These are phyloP conservation scores for Asarcornis scutulata DNA, from an alignment of 2,113 vertebrate species.

Conservation along the genomic window DNA sequence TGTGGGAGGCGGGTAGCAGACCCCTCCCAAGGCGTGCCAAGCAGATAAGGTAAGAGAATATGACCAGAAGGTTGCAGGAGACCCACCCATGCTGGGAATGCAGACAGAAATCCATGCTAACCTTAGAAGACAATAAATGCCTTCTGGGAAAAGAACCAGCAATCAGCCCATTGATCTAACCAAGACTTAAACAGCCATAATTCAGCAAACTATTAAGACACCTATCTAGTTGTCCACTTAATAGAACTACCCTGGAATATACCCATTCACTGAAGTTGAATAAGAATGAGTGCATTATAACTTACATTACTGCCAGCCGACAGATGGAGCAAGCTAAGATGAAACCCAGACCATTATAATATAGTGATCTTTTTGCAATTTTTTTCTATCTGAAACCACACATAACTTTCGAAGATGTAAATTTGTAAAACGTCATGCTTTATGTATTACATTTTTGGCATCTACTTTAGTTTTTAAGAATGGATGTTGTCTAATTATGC, in stretches of 20 bases:
- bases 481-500: conserved; percentile 87
- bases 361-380: conserved; percentile 71
- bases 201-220: conserved; percentile 52
- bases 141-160: conserved; percentile 69
- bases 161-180: conserved; percentile 43
- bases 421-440: conserved; percentile 80
- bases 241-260: conserved; percentile 57
- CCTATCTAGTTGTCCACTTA: conserved; percentile 49
- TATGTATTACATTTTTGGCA: conserved; percentile 80
- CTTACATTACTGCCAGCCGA: conserved; percentile 49
- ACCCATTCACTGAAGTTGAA: conserved; percentile 36
- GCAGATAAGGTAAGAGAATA: neutral
- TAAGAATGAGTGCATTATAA: conserved; percentile 45
- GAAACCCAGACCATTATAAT: conserved; percentile 48
- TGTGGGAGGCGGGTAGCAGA: neutral
- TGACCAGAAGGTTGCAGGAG: conserved; percentile 19
- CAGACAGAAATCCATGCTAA: neutral
- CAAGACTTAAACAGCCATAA: neutral
- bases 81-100: neutral
- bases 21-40: neutral
- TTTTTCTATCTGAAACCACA: conserved; percentile 74
- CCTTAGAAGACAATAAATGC: conserved; percentile 69
- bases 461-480: conserved; percentile 85
- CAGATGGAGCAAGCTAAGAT: conserved; percentile 46
- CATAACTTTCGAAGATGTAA: conserved; percentile 80